Conservation (phyloP, 1,140 invertebrate genomes). For the Drosophila novamexicana region DNA sequence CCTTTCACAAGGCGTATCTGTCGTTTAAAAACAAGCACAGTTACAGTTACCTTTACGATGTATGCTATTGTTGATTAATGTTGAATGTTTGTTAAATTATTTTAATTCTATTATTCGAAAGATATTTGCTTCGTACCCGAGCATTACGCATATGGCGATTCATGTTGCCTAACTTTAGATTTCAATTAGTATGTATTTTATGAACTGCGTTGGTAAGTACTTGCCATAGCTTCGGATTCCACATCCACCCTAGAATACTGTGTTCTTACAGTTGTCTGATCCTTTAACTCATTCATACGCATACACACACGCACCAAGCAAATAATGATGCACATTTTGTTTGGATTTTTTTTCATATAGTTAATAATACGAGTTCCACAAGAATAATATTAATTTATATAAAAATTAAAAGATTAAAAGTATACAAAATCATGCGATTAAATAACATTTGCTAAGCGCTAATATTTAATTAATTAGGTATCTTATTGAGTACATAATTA, state of each 20-base stretch:
- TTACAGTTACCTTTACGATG: too few species aligned
- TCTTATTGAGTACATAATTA: conserved; percentile 55
- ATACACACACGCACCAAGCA: conserved; percentile 23
- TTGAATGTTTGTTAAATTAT: too few species aligned
- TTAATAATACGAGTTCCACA: conserved; percentile 53
- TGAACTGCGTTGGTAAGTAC: conserved; percentile 7
- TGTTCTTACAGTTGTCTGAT: neutral
- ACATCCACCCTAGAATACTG: conserved; percentile 12
- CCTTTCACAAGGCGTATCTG: too few species aligned
- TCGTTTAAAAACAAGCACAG: too few species aligned
- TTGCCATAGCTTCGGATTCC: conserved; percentile 10
- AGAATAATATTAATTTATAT: conserved; percentile 53
- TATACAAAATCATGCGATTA: conserved; percentile 60
- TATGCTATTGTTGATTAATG: too few species aligned
- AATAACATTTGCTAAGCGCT: conserved; percentile 56
- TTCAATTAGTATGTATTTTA: neutral
- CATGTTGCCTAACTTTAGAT: neutral
- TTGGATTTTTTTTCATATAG: conserved; percentile 19
- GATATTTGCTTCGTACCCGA: too few species aligned
- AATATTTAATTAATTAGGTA: conserved; percentile 23
- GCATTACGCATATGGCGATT: neutral
- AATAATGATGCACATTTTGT: conserved; percentile 42
- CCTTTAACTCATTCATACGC: conserved; percentile 21
- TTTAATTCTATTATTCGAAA: too few species aligned
- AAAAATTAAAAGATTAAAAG: conserved; percentile 47